Evolutionary conservation across 2,888 invertebrate species (phyloP), one percentile per base, ranked within the genome.

Genomic region (Caenorhabditis virilis): DNA sequence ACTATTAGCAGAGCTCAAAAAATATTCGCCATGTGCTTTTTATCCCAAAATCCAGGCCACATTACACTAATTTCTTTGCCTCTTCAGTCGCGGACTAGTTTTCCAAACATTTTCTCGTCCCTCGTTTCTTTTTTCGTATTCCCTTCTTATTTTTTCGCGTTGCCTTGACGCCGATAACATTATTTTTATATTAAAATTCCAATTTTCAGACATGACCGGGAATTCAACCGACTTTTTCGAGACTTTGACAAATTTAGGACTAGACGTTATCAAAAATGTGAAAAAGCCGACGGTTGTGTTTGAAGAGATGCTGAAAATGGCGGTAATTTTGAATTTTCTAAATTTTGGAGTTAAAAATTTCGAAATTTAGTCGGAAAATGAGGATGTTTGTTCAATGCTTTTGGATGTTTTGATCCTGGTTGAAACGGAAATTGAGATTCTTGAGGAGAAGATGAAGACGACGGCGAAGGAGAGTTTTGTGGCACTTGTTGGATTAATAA

Each of bases 361-460:
- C 38, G n/a, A 20, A 13, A 18, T 53, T 64, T 23, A 65, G 65
- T 56, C 42, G 25, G 27, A 55, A 3, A 38, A 51, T 9, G 43
- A 39, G 2, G 30, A 47, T 6, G 33, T 47, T 6, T 45, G 60
- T 36, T 76, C 76, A 9, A 39, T 61, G 4, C 55, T 78, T 26
- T 38, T 78, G 23, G 78, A 78, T 54, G 68, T 75, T 16, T 62
- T 78, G 5, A 58, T 68, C 16, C 65, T 60, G 15, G 47, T 73
- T 11, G 72, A 76, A 30, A 39, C 70, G n/a, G 72, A 76, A 41
- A 53, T 43, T 1, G 73, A 76, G n/a, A n/a, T n/a, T n/a, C n/a
- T n/a, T n/a, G n/a, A n/a, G n/a, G n/a, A n/a, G n/a, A n/a, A n/a
- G n/a, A n/a, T n/a, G n/a, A n/a, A n/a, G n/a, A n/a, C n/a, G n/a